Evolutionary conservation across 2,113 vertebrate genomes (phyloP), one percentile per base, ranked within the genome.

Genomic region (Raja brachyura): DNA sequence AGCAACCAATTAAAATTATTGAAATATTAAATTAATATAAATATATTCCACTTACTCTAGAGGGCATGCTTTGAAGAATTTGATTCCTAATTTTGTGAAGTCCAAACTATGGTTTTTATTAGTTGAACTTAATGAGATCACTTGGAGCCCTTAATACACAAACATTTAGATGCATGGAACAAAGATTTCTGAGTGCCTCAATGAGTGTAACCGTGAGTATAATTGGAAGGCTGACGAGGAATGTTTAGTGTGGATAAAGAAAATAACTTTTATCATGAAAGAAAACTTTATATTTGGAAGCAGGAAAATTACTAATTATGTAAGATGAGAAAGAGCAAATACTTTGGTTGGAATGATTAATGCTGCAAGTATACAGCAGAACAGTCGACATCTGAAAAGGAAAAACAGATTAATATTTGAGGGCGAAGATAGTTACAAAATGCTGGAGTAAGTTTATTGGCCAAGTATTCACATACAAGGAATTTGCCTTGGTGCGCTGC

Each of bases 321-420:
- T 59, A 85, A 59, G 25, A 85, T 61, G 25, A 61, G 81, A 85
- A 85, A 85, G 81, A 85, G 22, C 11, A 85, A 59, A 85, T 85
- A 10, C 81, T 59, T 22, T 22, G 48, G 54, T 54, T 83, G 56
- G 56, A 85, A 59, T 59, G 8, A 10, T 61, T 59, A 28, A n/a
- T 85, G 11, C 8, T 70, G 68, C 2, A 16, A 70, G 22, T 70
- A 20, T 70, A 70, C 16, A 7, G 68, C 18, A 70, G 68, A 20
- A 18, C 68, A 70, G 68, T 18, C 68, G 22, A 20, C 68, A 70
- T 70, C 68, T 70, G 68, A 70, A 9, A 18, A 20, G 22, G 68
- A 70, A 70, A 70, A 20, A 70, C 22, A 4, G 68, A 20, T 70
- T 70, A 70, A 70, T 70, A 20, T 70, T 70, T 70, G n/a, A 18